Evolutionary conservation across 2,113 vertebrate species (phyloP).

Genomic region (Nibea coibor): DNA sequence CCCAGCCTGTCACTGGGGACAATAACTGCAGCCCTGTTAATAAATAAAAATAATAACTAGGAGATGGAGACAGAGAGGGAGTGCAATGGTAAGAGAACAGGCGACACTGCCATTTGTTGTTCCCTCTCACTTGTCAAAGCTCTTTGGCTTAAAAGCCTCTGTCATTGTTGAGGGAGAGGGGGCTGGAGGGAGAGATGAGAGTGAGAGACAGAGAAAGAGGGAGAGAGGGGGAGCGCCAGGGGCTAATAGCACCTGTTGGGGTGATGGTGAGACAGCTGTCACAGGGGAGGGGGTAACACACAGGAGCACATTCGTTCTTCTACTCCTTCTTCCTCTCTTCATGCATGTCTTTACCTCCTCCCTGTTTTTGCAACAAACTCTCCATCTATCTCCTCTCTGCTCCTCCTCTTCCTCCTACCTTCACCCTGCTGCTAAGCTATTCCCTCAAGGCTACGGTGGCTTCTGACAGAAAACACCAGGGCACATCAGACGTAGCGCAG

Average conservation of each 20-base stretch:
- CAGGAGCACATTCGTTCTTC: slow-evolving; percentile 56
- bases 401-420: slow-evolving; percentile 29
- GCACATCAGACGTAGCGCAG: slow-evolving; percentile 6
- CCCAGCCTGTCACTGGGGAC: slow-evolving; percentile 87
- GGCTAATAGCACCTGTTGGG: slow-evolving; percentile 92
- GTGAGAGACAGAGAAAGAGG: slow-evolving; percentile 54
- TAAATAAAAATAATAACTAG: slow-evolving; percentile 93
- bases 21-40: slow-evolving; percentile 89
- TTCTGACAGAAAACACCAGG: slow-evolving; percentile 45
- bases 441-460: slow-evolving; percentile 30
- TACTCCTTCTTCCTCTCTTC: slow-evolving; percentile 20
- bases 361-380: slow-evolving; percentile 35
- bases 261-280: slow-evolving; percentile 90
- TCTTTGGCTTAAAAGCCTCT: slow-evolving; percentile 91
- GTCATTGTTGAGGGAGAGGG: slow-evolving; percentile 86
- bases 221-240: slow-evolving; percentile 56
- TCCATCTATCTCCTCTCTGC: background rate
- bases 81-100: slow-evolving; percentile 82
- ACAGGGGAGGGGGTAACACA: slow-evolving; percentile 43
- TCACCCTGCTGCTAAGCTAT: slow-evolving; percentile 19
- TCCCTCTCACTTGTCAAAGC: slow-evolving; percentile 93
- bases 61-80: slow-evolving; percentile 85
- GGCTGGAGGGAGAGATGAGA: slow-evolving; percentile 51
- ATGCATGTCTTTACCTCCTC: slow-evolving; percentile 17
- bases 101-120: slow-evolving; percentile 91